Evolutionary conservation across 1,140 invertebrate genomes (phyloP).

Genomic region (Nymphalis io): DNA sequence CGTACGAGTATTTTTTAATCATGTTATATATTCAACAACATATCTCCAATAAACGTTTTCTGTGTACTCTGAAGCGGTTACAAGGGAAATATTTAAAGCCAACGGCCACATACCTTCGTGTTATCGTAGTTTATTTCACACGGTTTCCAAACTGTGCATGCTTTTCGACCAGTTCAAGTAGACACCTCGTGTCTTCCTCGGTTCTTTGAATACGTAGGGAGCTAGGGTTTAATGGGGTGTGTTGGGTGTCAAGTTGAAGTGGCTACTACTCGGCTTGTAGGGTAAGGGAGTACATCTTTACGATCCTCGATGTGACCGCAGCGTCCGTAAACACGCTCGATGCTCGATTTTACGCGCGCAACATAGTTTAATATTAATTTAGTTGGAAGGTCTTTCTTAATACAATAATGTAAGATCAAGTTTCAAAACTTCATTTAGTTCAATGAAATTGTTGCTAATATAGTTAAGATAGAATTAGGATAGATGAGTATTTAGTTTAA

Average conservation of each 20-base stretch:
- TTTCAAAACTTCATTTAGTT: not conserved
- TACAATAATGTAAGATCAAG: constrained; percentile 5
- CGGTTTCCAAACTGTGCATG: constrained; percentile 54
- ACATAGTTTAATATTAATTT: constrained; percentile 40
- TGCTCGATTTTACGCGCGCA: constrained; percentile 39
- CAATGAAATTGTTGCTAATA: not conserved
- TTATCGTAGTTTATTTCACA: constrained; percentile 69
- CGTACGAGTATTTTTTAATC: not conserved
- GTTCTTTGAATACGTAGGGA: not conserved
- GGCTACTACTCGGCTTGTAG: constrained; percentile 47
- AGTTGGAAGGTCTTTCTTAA: constrained; percentile 18
- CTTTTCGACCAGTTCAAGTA: constrained; percentile 17
- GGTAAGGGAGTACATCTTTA: constrained; percentile 67
- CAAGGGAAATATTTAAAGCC: constrained; percentile 54
- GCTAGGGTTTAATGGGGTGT: constrained; percentile 22
- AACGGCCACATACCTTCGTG: constrained; percentile 55
- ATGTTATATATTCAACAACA: not conserved
- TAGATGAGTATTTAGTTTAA: no score
- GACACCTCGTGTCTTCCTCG: constrained; percentile 20
- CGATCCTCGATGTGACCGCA: constrained; percentile 57
- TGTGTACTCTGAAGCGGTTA: constrained; percentile 26
- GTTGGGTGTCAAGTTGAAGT: constrained; percentile 42
- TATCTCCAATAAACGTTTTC: constrained; percentile 23
- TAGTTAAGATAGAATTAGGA: not conserved
- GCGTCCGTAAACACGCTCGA: constrained; percentile 54